Evolutionary conservation across 2,888 invertebrate species (phyloP), one percentile per base, ranked within the genome.

Genomic region (Acanthosepion esculentum): DNA sequence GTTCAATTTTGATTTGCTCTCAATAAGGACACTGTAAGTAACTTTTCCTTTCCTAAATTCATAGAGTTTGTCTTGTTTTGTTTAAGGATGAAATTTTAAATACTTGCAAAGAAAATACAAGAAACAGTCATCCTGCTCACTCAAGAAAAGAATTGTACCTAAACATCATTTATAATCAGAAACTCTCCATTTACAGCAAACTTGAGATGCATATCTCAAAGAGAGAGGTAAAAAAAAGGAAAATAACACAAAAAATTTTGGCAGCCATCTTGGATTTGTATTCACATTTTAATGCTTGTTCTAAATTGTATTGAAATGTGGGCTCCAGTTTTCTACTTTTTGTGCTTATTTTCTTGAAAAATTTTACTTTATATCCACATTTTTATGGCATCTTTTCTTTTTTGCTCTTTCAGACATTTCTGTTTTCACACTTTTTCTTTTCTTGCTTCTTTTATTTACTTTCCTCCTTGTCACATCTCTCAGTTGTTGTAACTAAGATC

Each of bases 81-180:
- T 59, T 59, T 59, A 59, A 59, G 20, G 59, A 59, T 23, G 59
- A 26, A 59, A 23, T 23, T 23, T 23, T 23, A 59, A 59, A 59
- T 59, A 59, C 20, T 59, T 59, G 59, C 23, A 59, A 59, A 59
- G 59, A 59, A 59, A 59, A 78, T 78, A 78, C 29, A n/a, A 78
- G 78, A 78, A 33, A 78, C n/a, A 4, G 78, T 78, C 78, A 12
- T n/a, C 78, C n/a, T 78, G 15, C 78, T n/a, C 78, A 78, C 15
- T 15, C 78, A 78, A 15, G 78, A n/a, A 18, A 78, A 78, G 78
- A 78, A 12, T 78, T n/a, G 15, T 5, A 78, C n/a, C 78, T 33
- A 78, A 78, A 78, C 78, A 78, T 18, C 78, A 78, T 78, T 78
- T 78, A 78, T 78, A 78, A 78, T n/a, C 78, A 78, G 78, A 78